Evolutionary conservation across 2,113 vertebrate species (phyloP).

Genomic region (Cryptotis parvus): DNA sequence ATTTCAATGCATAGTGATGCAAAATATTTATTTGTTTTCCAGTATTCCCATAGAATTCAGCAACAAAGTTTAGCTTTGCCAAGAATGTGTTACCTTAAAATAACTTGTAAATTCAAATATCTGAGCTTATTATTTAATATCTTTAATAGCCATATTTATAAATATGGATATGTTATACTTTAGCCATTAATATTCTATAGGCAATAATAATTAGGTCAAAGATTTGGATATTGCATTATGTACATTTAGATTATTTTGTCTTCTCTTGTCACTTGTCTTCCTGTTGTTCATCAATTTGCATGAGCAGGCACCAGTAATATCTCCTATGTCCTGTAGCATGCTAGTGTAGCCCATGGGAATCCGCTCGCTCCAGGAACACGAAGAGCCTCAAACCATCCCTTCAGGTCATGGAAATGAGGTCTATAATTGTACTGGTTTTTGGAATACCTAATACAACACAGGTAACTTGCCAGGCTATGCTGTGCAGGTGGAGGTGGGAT

Average conservation of each 20-base stretch:
- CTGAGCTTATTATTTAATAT: not conserved
- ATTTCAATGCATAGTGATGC: not conserved
- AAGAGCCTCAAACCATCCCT: too few relatives aligned
- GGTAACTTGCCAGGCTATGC: too few relatives aligned
- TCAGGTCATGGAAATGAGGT: too few relatives aligned
- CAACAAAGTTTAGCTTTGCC: not conserved
- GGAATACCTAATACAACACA: too few relatives aligned
- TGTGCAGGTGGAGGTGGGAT: too few relatives aligned
- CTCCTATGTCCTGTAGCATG: too few relatives aligned
- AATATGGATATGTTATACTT: not conserved
- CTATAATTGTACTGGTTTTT: too few relatives aligned
- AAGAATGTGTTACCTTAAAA: conserved; percentile 3
- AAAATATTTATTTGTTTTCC: not conserved
- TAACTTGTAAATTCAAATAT: conserved; percentile 15
- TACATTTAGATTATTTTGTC: not conserved
- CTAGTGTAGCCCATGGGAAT: too few relatives aligned
- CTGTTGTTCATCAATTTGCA: too few relatives aligned
- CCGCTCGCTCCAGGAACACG: too few relatives aligned
- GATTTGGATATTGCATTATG: not conserved
- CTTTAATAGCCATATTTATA: not conserved
- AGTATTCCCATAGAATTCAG: not conserved
- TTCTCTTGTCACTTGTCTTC: too few relatives aligned
- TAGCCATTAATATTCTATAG: not conserved
- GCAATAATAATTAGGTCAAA: not conserved
- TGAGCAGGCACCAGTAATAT: too few relatives aligned